These are phyloP conservation scores for Caranx ignobilis DNA, from an alignment of 2,113 vertebrate genomes.

Conservation along the genomic window DNA sequence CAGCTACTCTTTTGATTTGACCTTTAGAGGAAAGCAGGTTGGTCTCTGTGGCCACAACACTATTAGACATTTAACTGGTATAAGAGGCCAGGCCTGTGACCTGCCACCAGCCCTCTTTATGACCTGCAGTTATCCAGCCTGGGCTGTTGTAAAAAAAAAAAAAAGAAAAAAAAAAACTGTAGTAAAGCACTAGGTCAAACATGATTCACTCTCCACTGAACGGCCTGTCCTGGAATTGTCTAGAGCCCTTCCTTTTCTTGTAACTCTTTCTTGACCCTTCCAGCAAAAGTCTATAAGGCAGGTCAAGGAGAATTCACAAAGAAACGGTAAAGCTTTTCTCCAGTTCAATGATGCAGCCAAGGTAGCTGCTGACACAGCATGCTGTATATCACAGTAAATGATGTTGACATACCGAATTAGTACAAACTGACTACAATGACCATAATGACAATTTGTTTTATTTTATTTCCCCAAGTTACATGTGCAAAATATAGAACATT, in stretches of 20 bases:
- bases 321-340: conserved; percentile 11
- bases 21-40: conserved; percentile 23
- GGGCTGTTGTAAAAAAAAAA: conserved; percentile 52
- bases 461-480: neutral
- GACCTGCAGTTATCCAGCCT: conserved; percentile 66
- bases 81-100: conserved; percentile 45
- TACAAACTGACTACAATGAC: conserved; percentile 3
- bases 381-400: conserved; percentile 11
- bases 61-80: conserved; percentile 53
- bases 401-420: conserved; percentile 36
- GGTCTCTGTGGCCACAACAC: conserved; percentile 28
- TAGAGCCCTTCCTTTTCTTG: conserved; percentile 64
- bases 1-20: conserved; percentile 34
- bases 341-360: neutral
- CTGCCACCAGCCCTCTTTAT: conserved; percentile 67
- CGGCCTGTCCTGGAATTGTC: conserved; percentile 50
- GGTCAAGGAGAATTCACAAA: conserved; percentile 43
- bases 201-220: conserved; percentile 62
- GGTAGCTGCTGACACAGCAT: conserved; percentile 30
- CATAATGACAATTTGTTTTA: conserved; percentile 1
- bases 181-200: conserved; percentile 72
- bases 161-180: conserved; percentile 21
- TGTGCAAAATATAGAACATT: conserved; percentile 10
- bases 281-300: conserved; percentile 57
- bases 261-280: conserved; percentile 63